Conservation (phyloP, 2,888 invertebrate species). For the Andrena minutula region DNA sequence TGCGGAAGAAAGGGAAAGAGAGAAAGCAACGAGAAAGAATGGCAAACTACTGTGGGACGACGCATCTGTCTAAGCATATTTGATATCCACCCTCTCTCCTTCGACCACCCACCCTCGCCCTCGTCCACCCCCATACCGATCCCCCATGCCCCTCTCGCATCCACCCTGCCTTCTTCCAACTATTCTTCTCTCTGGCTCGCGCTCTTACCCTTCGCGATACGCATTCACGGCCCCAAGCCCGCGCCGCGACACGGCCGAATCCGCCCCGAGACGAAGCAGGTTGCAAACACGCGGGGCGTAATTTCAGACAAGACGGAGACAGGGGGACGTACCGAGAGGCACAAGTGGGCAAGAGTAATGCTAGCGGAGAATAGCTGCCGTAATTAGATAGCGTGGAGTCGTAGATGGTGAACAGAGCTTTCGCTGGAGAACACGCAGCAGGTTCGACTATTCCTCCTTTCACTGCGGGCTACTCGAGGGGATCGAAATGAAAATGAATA, state of each 20-base stretch:
- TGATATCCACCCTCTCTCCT: slow-evolving; percentile 76
- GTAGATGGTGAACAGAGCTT: neutral
- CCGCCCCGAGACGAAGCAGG: slow-evolving; percentile 12
- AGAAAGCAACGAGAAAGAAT: slow-evolving; percentile 78
- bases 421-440: neutral
- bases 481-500: neutral
- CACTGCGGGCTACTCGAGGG: neutral
- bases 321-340: neutral
- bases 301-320: slow-evolving; percentile 12
- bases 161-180: slow-evolving; percentile 3
- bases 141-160: slow-evolving; percentile 9
- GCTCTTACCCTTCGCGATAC: slow-evolving; percentile 32
- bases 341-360: neutral
- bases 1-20: slow-evolving; percentile 53
- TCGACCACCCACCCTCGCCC: slow-evolving; percentile 17
- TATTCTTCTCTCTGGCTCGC: slow-evolving; percentile 9
- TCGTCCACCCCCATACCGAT: neutral
- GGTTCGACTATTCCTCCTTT: slow-evolving; percentile 5
- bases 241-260: slow-evolving; percentile 49
- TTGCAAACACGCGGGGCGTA: slow-evolving; percentile 31
- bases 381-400: slow-evolving; percentile 41
- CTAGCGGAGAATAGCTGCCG: slow-evolving; percentile 24
- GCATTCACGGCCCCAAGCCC: slow-evolving; percentile 42
- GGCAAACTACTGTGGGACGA: slow-evolving; percentile 84
- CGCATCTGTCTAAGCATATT: slow-evolving; percentile 84